These are phyloP conservation scores for Leptoteleia sp. DNA, from an alignment of 1,140 invertebrate species.

Conservation along the genomic window DNA sequence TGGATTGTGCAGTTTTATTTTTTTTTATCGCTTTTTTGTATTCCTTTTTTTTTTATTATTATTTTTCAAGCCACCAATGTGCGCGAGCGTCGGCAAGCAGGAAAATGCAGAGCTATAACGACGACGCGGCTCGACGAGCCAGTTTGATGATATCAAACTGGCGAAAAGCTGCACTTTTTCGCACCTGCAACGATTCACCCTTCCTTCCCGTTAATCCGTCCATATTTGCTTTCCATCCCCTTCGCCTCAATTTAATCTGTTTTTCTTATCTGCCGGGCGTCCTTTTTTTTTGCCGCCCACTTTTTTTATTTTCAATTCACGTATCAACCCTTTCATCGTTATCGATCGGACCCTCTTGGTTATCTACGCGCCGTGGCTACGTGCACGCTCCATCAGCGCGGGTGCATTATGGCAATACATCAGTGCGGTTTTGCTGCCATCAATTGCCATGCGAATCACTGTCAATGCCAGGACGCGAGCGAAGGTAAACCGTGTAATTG, in stretches of 20 bases:
- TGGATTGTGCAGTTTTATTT: no score
- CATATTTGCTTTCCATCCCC: slow-evolving; percentile 13
- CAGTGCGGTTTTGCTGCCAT: slow-evolving; percentile 73
- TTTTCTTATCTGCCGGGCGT: slow-evolving; percentile 24
- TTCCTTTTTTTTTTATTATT: no score
- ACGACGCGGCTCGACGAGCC: no score
- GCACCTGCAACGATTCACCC: no score
- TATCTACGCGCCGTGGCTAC: slow-evolving; percentile 60
- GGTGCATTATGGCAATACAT: slow-evolving; percentile 73
- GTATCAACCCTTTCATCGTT: slow-evolving; percentile 42
- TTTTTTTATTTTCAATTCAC: slow-evolving; percentile 33
- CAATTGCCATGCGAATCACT: slow-evolving; percentile 76
- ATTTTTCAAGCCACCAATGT: no score
- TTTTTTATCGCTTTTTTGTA: no score
- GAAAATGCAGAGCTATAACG: no score
- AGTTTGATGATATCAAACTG: no score
- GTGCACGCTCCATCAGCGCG: slow-evolving; percentile 65
- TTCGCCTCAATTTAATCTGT: slow-evolving; percentile 15
- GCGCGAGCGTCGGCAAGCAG: no score
- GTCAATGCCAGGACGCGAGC: slow-evolving; percentile 52
- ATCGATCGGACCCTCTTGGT: slow-evolving; percentile 70
- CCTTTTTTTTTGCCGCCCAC: slow-evolving; percentile 14
- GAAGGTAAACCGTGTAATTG: slow-evolving; percentile 43
- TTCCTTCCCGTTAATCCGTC: no score
- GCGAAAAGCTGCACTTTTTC: no score